Percentiles rank a stretch among this genome's conserved stretches.
Conservation (phyloP, 2,113 vertebrate species). For the Clarias gariepinus region DNA sequence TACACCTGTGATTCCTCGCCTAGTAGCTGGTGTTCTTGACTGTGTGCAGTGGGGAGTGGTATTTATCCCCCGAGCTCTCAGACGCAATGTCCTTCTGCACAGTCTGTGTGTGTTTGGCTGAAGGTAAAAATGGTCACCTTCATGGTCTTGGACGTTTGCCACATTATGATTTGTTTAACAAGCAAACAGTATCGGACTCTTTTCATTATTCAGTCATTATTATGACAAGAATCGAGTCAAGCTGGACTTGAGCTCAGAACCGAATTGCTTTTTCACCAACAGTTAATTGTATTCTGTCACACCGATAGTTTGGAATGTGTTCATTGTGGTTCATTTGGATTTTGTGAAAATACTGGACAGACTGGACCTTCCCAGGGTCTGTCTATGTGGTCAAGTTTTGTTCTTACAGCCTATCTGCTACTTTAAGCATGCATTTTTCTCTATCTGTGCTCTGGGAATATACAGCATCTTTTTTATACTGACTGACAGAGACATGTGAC, state of each 20-base stretch:
- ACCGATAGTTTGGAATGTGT: neutral
- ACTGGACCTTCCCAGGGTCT: neutral
- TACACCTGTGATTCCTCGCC: slow-evolving; percentile 11
- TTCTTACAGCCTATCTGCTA: neutral
- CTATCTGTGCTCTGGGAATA: neutral
- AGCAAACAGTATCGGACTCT: neutral
- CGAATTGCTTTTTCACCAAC: neutral
- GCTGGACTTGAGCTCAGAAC: neutral
- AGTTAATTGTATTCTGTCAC: neutral
- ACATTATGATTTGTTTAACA: neutral
- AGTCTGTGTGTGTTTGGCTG: neutral
- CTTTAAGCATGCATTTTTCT: neutral
- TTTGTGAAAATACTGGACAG: neutral
- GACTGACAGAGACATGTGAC: neutral
- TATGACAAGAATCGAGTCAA: neutral
- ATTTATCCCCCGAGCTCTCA: neutral
- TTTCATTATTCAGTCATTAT: neutral
- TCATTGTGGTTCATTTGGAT: neutral
- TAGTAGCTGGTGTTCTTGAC: slow-evolving; percentile 4
- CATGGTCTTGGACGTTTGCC: neutral
- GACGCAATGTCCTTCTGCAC: neutral
- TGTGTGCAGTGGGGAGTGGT: neutral
- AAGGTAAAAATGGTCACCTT: slow-evolving; percentile 21
- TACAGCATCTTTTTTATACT: neutral
- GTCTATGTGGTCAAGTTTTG: neutral